A percentile compares a stretch with the other conserved stretches of the same genome.
Conservation (phyloP, 2,888 invertebrate genomes). For the Euplagia quadripunctaria region DNA sequence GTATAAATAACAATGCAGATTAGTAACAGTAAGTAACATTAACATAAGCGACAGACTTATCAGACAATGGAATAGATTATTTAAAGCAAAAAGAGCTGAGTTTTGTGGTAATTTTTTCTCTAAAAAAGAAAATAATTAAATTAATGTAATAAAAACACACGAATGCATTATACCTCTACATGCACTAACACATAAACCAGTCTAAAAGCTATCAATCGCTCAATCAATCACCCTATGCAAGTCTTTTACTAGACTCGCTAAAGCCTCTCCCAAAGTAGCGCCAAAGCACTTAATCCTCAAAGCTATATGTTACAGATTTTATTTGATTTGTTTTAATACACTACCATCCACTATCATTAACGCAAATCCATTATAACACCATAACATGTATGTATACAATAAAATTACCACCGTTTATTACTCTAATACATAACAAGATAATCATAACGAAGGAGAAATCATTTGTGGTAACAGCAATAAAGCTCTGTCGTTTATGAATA, state of each 20-base stretch:
- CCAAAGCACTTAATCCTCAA: too few relatives aligned
- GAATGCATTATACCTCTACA: too few relatives aligned
- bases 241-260: neutral
- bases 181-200: neutral
- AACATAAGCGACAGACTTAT: too few relatives aligned
- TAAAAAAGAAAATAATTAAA: too few relatives aligned
- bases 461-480: constrained; percentile 30
- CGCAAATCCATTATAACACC: neutral
- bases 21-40: too few relatives aligned
- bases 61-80: too few relatives aligned
- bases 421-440: neutral
- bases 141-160: too few relatives aligned
- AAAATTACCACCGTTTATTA: neutral
- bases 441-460: constrained; percentile 5
- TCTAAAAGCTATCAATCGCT: neutral
- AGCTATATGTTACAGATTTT: neutral
- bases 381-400: neutral
- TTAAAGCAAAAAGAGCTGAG: too few relatives aligned
- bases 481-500: constrained; percentile 46
- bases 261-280: too few relatives aligned
- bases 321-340: neutral
- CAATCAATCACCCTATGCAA: neutral
- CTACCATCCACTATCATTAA: neutral
- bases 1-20: too few relatives aligned
- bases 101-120: too few relatives aligned